Conservation (phyloP, 2,113 vertebrate species). For the Myrmecophaga tridactyla region DNA sequence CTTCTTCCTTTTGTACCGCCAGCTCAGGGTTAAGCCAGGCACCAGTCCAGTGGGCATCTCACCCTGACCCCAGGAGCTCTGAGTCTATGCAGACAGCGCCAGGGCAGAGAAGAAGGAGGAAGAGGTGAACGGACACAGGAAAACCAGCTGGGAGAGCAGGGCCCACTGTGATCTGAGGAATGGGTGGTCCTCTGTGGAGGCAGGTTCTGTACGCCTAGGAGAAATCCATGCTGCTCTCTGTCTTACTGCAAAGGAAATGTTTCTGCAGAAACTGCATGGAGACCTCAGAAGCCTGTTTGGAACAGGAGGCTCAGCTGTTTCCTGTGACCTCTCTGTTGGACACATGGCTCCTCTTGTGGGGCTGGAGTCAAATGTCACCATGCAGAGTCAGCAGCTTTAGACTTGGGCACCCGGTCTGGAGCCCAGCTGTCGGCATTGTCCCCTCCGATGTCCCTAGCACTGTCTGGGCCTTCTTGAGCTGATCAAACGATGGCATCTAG, state of each 20-base stretch:
- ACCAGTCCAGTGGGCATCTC: neutral
- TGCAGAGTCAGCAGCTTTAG: neutral
- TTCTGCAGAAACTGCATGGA: neutral
- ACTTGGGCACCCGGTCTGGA: neutral
- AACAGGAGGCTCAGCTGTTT: neutral
- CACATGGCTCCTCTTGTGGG: neutral
- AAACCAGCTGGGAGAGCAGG: neutral
- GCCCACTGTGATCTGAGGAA: neutral
- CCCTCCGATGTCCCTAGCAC: neutral
- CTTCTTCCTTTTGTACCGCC: neutral
- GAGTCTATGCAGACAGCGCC: neutral
- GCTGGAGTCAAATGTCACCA: neutral
- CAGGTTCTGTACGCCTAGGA: neutral
- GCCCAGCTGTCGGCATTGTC: slow-evolving; percentile 38
- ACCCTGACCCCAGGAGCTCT: neutral
- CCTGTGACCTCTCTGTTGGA: neutral
- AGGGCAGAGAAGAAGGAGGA: neutral
- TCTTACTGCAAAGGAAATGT: neutral
- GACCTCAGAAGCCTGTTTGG: neutral
- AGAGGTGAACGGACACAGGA: neutral
- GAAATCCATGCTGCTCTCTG: neutral
- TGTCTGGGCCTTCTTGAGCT: slow-evolving; percentile 46
- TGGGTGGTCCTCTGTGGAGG: neutral
- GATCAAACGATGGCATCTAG: neutral
- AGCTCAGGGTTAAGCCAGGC: neutral